Base-by-base conservation (phyloP, 2,113 vertebrate genomes). In the Prunella himalayana region DNA sequence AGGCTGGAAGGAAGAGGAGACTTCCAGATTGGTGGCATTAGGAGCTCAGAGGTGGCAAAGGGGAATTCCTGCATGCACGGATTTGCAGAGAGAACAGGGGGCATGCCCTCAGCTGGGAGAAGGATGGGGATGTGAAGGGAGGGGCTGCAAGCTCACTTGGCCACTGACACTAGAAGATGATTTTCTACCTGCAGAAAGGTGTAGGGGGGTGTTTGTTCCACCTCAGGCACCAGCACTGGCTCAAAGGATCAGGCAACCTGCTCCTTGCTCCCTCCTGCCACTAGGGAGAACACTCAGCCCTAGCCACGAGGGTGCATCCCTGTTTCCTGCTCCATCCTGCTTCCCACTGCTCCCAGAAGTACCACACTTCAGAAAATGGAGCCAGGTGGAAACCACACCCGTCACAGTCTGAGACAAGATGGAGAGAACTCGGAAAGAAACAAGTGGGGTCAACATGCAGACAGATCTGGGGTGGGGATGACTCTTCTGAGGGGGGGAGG, bases 401-500 rank as follows among this genome's bases (percentile, higher is more conserved):
- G 96, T 97, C 96, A 94, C 93, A 64, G 21, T 65, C 93, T 94
- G 97, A 98, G 94, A 98, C 95, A 96, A 96, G 96, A 98, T 97
- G 98, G 96, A 95, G 90, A 97, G 82, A 94, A 91, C 63, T 96
- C 16, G 50, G 44, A 68, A 88, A 91, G 91, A 94, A 91, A 95
- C 94, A 76, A 94, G 78, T 90, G 88, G 95, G 94, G 53, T 83
- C 92, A 82, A 86, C 97, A 98, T 99, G 98, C 98, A 97, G 96
- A 98, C 94, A 94, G 96, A 96, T 85, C 79, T 92, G 93, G 97
- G 92, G 87, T 51, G 42, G 50, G 92, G 82, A 94, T 65, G 89
- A 21, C 83, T 88, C 83, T 54, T 95, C 50, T 53, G 92, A 82
- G 80, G 86, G 42, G 80, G 92, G 80, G 80, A 84, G 42, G 78